These are phyloP conservation scores for Nudaria mundana DNA, from an alignment of 2,888 invertebrate genomes.

Conservation along the genomic window DNA sequence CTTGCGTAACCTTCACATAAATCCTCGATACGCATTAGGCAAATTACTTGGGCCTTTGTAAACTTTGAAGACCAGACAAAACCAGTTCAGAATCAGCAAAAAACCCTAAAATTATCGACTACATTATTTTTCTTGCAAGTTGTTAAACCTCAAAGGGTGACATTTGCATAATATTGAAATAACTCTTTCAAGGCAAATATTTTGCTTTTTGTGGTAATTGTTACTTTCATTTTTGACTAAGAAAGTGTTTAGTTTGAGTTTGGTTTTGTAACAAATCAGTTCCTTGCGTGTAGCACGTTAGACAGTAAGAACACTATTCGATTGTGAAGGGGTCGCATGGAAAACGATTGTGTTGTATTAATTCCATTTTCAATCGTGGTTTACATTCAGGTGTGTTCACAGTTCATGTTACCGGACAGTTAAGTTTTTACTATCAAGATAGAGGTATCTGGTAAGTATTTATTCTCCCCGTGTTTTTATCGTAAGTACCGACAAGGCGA, in stretches of 20 bases:
- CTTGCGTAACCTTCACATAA: constrained; percentile 73
- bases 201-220: constrained; percentile 71
- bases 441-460: constrained; percentile 61
- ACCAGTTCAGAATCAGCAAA: constrained; percentile 50
- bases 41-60: constrained; percentile 63
- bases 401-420: constrained; percentile 76
- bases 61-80: constrained; percentile 48
- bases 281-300: constrained; percentile 48
- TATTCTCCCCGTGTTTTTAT: constrained; percentile 73
- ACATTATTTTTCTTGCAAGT: constrained; percentile 42
- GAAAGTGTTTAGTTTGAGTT: constrained; percentile 40
- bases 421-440: constrained; percentile 75
- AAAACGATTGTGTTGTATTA: constrained; percentile 66
- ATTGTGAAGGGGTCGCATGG: constrained; percentile 57
- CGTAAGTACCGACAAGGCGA: constrained; percentile 55
- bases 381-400: constrained; percentile 73
- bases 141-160: constrained; percentile 45
- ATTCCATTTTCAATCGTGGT: constrained; percentile 66
- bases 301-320: constrained; percentile 37
- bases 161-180: constrained; percentile 67
- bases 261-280: constrained; percentile 37
- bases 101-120: constrained; percentile 49
- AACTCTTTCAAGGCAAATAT: constrained; percentile 59
- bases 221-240: constrained; percentile 57
- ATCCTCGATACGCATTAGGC: constrained; percentile 75